Base-by-base conservation (phyloP, 2,888 invertebrate species). In the Nebria salina region DNA sequence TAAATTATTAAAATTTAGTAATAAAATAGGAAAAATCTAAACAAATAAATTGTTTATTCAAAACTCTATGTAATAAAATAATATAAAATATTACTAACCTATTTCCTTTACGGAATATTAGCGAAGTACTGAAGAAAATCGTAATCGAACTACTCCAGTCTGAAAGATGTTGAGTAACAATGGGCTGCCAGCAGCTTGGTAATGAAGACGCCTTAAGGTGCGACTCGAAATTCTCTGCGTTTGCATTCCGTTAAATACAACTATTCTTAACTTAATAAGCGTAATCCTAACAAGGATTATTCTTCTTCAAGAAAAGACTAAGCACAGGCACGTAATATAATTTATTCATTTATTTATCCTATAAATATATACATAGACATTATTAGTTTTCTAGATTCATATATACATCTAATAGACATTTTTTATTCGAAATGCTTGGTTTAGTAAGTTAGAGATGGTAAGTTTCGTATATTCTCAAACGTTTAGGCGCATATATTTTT, bases 101-200 rank as follows among this genome's bases (percentile, higher is more conserved):
- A 1, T 66, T 66, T 66, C 7, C 66, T 25, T 20, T 2, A 34
- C 34, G 34, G 34, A 25, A 70, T 25, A 20, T 70, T 8, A 25
- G 74, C 75, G 73, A 76, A 76, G 68, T 68, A 85, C 85, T 85
- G 85, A 85, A 85, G 85, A 85, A 85, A 85, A 85, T 85, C 85
- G 83, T 79, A 72, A 42, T 82, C 84, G 85, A 84, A 85, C 85
- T 85, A 85, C 85, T 85, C 83, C 84, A 85, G 84, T 84, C 82
- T 83, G 77, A 43, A 75, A 65, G 72, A 76, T 72, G 70, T 68
- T 70, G 70, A 11, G 20, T 1, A 42, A 75, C 54, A 15, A 64
- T 20, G 25, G 65, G 65, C 25, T 54, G 13, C 20, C 65, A 20
- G 75, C 75, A 73, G 73, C 20, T 15, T 25, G 26, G 26, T 68